phyloP scores from a whole-genome alignment of 2,797 vertebrate genomes.

The Melanotaenia boesemani region DNA sequence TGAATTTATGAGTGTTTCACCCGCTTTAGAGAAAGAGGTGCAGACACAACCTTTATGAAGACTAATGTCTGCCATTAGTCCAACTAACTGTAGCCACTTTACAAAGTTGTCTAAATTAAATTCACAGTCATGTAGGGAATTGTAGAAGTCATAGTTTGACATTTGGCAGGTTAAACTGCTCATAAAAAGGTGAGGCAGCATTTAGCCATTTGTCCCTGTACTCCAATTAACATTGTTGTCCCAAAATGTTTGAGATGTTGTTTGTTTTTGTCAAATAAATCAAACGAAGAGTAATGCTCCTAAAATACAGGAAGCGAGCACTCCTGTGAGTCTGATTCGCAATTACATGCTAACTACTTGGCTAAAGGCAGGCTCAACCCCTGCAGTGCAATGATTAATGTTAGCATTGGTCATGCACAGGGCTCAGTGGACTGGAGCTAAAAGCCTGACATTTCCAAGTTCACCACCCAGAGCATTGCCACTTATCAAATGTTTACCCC shows the following conservation, averaged over 20 bases:
- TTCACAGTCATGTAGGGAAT: slow-evolving; percentile 15
- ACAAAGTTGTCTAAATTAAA: slow-evolving; percentile 38
- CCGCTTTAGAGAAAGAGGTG: slow-evolving; percentile 15
- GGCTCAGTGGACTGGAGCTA: slow-evolving; percentile 64
- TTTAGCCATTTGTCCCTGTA: slow-evolving; percentile 17
- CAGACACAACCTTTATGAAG: slow-evolving; percentile 40
- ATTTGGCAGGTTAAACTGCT: slow-evolving; percentile 42
- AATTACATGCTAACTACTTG: slow-evolving; percentile 57
- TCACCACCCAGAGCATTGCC: slow-evolving; percentile 53
- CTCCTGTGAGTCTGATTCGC: slow-evolving; percentile 35
- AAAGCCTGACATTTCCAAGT: slow-evolving; percentile 74
- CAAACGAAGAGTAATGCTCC: slow-evolving; percentile 8
- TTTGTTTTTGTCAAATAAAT: slow-evolving; percentile 8
- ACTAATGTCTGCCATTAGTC: slow-evolving; percentile 60
- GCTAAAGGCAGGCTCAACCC: slow-evolving; percentile 36
- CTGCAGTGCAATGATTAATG: slow-evolving; percentile 65
- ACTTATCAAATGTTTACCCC: slow-evolving; percentile 70
- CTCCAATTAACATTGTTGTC: slow-evolving; percentile 28
- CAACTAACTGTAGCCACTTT: slow-evolving; percentile 50
- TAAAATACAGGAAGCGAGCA: not conserved
- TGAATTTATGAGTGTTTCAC: slow-evolving; percentile 23
- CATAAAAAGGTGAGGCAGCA: slow-evolving; percentile 4
- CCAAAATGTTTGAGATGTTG: slow-evolving; percentile 10
- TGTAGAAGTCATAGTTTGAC: slow-evolving; percentile 22
- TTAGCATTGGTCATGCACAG: slow-evolving; percentile 51